These are phyloP conservation scores for Falco punctatus DNA, from an alignment of 2,113 vertebrate species.

Conservation along the genomic window DNA sequence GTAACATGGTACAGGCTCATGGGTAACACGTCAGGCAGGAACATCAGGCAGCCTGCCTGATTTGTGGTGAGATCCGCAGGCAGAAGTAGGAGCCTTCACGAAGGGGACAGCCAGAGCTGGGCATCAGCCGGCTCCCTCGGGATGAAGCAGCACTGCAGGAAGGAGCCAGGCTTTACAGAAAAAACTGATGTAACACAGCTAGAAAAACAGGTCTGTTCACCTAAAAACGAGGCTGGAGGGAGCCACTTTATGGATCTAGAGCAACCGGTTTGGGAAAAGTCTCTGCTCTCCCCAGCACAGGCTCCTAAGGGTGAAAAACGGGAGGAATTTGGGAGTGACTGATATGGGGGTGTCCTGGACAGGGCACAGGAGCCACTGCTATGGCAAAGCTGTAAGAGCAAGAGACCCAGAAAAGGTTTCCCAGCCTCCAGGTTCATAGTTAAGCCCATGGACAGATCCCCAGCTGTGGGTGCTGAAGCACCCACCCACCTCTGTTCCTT, in stretches of 20 bases:
- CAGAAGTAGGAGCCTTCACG: not conserved
- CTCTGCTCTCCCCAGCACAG: not conserved
- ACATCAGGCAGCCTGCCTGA: no score
- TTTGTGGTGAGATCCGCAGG: not conserved
- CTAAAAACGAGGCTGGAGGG: not conserved
- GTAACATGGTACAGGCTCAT: no score
- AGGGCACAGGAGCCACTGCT: not conserved
- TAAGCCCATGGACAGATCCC: not conserved
- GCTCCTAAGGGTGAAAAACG: not conserved
- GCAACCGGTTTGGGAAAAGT: not conserved
- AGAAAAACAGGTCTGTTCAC: fast-evolving
- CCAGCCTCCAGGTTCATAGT: not conserved
- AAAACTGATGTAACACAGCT: fast-evolving
- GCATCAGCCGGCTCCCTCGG: fast-evolving
- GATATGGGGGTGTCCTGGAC: not conserved
- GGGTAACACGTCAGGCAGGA: not conserved
- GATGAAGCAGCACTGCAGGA: not conserved
- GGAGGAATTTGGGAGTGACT: not conserved
- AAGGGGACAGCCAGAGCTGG: not conserved
- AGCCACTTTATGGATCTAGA: not conserved
- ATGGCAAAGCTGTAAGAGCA: not conserved
- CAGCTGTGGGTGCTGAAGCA: no score
- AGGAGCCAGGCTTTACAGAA: not conserved
- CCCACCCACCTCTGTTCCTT: not conserved
- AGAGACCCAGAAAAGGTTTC: not conserved